phyloP scores from a whole-genome alignment of 2,113 vertebrate genomes.

The Lampris incognitus region DNA sequence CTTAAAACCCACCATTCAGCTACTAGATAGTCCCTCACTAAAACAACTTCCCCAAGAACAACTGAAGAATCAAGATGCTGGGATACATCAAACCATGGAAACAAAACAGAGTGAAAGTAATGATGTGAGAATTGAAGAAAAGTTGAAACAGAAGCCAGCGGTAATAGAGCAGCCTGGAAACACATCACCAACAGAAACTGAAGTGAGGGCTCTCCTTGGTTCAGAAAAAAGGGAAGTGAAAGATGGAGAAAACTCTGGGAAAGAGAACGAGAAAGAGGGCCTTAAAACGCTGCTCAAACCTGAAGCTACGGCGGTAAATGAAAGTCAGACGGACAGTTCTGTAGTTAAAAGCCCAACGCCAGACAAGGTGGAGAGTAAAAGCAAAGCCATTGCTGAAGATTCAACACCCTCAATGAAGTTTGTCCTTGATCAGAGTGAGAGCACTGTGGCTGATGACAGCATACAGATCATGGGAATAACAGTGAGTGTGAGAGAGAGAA shows the following conservation, averaged over 20 bases:
- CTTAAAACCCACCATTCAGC: slow-evolving; percentile 16
- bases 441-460: slow-evolving; percentile 29
- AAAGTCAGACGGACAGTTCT: background rate
- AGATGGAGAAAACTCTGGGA: slow-evolving; percentile 12
- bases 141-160: slow-evolving; percentile 19
- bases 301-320: background rate
- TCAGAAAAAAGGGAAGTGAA: slow-evolving; percentile 20
- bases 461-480: slow-evolving; percentile 73
- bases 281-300: slow-evolving; percentile 16
- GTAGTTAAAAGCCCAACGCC: slow-evolving; percentile 3
- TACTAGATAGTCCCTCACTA: slow-evolving; percentile 3
- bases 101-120: slow-evolving; percentile 11
- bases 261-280: slow-evolving; percentile 30
- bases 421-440: slow-evolving; percentile 32
- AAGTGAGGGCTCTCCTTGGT: slow-evolving; percentile 17
- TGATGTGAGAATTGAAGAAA: background rate
- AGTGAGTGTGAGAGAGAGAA: slow-evolving; percentile 67
- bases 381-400: slow-evolving; percentile 18
- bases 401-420: slow-evolving; percentile 31
- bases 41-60: slow-evolving; percentile 33
- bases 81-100: background rate
- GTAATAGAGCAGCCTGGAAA: slow-evolving; percentile 17
- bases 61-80: background rate
- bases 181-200: slow-evolving; percentile 23
- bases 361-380: slow-evolving; percentile 34